A percentile compares a stretch with the other conserved stretches of the same genome.
These are phyloP conservation scores for Gasteruption jaculator DNA, from an alignment of 2,888 invertebrate genomes.

Conservation along the genomic window DNA sequence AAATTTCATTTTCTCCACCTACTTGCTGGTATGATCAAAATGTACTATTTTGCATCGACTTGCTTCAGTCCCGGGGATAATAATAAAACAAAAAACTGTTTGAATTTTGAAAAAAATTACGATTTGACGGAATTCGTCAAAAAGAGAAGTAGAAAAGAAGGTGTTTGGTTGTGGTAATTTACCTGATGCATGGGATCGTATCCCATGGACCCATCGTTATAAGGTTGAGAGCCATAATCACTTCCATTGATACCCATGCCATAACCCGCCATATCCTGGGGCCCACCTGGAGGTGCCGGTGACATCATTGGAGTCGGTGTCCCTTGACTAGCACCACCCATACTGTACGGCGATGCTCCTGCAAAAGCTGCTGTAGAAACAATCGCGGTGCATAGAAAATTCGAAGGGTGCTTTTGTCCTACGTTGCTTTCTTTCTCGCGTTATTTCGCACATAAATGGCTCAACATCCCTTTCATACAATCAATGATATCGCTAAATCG, in stretches of 20 bases:
- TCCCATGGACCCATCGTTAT: slow-evolving; percentile 85
- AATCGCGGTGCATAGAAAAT: slow-evolving; percentile 51
- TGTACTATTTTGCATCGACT: too few relatives aligned
- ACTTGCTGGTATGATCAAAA: too few relatives aligned
- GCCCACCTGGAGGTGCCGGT: slow-evolving; percentile 72
- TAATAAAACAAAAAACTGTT: too few relatives aligned
- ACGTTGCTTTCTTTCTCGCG: too few relatives aligned
- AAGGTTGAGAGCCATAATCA: slow-evolving; percentile 75
- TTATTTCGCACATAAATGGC: too few relatives aligned
- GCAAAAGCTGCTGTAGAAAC: slow-evolving; percentile 56
- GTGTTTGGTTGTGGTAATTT: too few relatives aligned
- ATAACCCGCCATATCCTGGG: slow-evolving; percentile 89
- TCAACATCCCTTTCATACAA: background rate
- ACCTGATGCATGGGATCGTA: slow-evolving; percentile 92
- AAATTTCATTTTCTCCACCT: too few relatives aligned
- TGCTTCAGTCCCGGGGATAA: too few relatives aligned
- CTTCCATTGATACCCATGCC: slow-evolving; percentile 89
- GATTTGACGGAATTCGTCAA: too few relatives aligned
- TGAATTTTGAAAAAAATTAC: too few relatives aligned
- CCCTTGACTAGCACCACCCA: slow-evolving; percentile 80
- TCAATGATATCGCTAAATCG: background rate
- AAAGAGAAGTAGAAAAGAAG: too few relatives aligned
- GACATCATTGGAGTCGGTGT: slow-evolving; percentile 95
- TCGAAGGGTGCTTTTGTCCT: slow-evolving; percentile 44
- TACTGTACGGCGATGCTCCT: slow-evolving; percentile 81